Conservation (phyloP, 2,113 vertebrate genomes). For the Tichodroma muraria region DNA sequence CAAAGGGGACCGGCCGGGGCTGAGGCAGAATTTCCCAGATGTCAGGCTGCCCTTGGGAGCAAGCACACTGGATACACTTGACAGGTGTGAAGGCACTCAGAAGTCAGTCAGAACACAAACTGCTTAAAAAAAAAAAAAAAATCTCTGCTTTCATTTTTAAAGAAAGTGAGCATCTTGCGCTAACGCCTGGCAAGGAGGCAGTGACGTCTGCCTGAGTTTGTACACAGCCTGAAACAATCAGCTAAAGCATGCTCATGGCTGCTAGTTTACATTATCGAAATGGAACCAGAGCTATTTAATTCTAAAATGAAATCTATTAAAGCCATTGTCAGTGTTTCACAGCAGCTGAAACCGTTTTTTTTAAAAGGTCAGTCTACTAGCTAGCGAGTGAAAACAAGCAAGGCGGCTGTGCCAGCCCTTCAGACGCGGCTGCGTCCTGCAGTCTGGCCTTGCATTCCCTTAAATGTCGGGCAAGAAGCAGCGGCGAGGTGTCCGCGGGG, state of each 20-base stretch:
- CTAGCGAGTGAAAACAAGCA: constrained; percentile 1
- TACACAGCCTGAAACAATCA: not conserved
- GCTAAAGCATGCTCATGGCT: not conserved
- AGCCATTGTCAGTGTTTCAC: not conserved
- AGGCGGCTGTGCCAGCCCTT: constrained; percentile 19
- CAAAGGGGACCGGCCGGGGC: not conserved
- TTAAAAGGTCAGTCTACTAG: constrained; percentile 15
- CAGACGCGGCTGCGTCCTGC: not conserved
- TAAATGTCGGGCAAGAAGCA: not conserved
- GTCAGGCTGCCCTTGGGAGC: constrained; percentile 10
- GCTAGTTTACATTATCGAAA: not conserved
- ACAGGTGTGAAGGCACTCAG: constrained; percentile 27
- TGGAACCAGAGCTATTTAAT: not conserved
- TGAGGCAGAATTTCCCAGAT: constrained; percentile 33
- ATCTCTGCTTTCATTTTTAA: not conserved
- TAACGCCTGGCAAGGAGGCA: not conserved
- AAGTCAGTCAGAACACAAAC: constrained; percentile 5
- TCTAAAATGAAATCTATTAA: not conserved
- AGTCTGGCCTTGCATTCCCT: not conserved
- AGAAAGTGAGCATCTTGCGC: not conserved
- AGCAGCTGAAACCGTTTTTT: constrained; percentile 8
- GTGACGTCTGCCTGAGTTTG: constrained; percentile 11
- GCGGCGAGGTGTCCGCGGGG: not conserved
- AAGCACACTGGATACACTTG: not conserved
- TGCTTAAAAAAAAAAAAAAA: not conserved